These are phyloP conservation scores for Caranx ignobilis DNA, from an alignment of 2,113 vertebrate species.

Conservation along the genomic window DNA sequence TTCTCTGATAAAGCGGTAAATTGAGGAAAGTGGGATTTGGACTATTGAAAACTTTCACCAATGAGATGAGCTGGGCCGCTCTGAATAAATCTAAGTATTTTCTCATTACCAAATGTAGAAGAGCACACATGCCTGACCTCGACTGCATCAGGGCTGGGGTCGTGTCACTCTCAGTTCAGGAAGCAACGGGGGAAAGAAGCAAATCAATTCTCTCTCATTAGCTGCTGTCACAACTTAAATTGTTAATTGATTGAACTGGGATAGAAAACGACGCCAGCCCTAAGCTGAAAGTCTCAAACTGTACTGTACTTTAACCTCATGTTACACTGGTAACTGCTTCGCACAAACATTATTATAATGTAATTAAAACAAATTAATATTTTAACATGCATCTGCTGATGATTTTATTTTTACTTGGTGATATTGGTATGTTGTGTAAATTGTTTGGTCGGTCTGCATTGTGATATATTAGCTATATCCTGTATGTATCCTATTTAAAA, in stretches of 20 bases:
- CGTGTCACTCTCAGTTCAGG: conserved; percentile 38
- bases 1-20: not conserved
- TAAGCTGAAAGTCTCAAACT: conserved; percentile 54
- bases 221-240: conserved; percentile 45
- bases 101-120: conserved; percentile 56
- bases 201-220: conserved; percentile 62
- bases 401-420: conserved; percentile 58
- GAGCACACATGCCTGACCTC: conserved; percentile 60
- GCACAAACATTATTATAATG: conserved; percentile 62
- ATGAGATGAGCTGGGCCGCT: not conserved
- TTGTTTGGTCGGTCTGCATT: conserved; percentile 55
- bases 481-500: conserved; percentile 77
- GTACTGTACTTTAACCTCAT: conserved; percentile 74
- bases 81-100: conserved; percentile 13
- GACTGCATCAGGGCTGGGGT: conserved; percentile 40
- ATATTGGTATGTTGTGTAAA: conserved; percentile 61
- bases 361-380: conserved; percentile 71
- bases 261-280: conserved; percentile 39
- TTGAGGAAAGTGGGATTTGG: not conserved
- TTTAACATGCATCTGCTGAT: conserved; percentile 74
- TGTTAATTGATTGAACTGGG: conserved; percentile 60
- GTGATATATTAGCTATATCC: conserved; percentile 61
- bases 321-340: conserved; percentile 65
- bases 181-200: conserved; percentile 1
- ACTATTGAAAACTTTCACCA: conserved; percentile 16